Evolutionary conservation across 2,797 vertebrate species (phyloP), one percentile per base, ranked within the genome.

Genomic region (Poecile montanus): DNA sequence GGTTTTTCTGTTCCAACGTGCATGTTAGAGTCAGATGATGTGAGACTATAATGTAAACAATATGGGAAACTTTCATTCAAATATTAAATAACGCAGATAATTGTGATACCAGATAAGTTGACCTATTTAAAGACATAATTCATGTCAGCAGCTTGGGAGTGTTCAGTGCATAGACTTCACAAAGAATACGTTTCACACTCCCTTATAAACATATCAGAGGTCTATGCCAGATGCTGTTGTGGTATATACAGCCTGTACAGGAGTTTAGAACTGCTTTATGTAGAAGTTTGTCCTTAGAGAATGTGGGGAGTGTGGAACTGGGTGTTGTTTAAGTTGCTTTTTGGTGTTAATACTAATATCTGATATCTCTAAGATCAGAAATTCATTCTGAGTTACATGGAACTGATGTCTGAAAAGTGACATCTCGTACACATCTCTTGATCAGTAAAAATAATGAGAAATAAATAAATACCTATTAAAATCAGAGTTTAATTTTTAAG

Each of bases 1-100:
- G 86, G 20, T 82, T 85, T 95, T 91, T 88, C 65, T 90, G 88
- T 97, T 94, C 26, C 67, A 89, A 71, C 2, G 0, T 73, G 8
- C 45, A 40, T 66, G 34, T 86, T 93, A 93, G 22, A 73, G 56
- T 93, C 76, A 89, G 65, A 34, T 88, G 68, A 27, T 61, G 27
- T 71, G 57, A 67, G n/a, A 65, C 50, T 82, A 3, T 68, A 65
- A 67, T 91, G 77, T 88, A 93, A 94, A 89, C 23, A 16, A 11
- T 58, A n/a, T 51, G 45, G 56, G 36, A 89, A 79, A 10, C 50
- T 87, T 76, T 81, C 34, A 11, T 70, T 88, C 10, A 3, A 34
- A 8, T 27, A 48, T 61, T 70, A 51, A 40, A 25, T 53, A 50
- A 45, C 58, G 40, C 27, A 78, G 23, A 18, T 83, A 67, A 73